Conservation (phyloP, 1,140 invertebrate species). For the Wiebesia pumilae region DNA sequence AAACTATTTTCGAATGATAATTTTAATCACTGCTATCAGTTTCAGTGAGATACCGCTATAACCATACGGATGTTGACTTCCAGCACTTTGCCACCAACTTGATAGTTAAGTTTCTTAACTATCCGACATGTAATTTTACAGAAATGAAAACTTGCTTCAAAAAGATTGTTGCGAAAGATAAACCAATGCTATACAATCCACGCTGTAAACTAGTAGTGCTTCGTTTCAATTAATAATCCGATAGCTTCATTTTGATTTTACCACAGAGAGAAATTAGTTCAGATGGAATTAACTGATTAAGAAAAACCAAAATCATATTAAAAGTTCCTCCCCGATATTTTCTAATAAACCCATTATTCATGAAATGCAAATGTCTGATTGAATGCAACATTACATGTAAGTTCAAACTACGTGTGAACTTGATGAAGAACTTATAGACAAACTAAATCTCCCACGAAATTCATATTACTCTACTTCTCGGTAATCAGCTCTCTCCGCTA, state of each 20-base stretch:
- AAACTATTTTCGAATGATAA: too few species aligned
- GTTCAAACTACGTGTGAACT: constrained; percentile 7
- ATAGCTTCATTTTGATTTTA: neutral
- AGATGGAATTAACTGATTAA: neutral
- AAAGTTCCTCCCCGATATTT: neutral
- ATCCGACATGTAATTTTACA: too few species aligned
- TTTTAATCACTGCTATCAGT: too few species aligned
- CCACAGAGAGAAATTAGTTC: neutral
- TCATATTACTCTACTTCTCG: neutral
- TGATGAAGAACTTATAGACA: constrained; percentile 29
- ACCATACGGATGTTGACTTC: too few species aligned
- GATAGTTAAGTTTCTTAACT: too few species aligned
- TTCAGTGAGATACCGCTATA: too few species aligned
- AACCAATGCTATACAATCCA: too few species aligned
- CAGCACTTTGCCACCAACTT: too few species aligned
- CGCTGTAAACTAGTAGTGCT: too few species aligned
- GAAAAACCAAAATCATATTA: neutral
- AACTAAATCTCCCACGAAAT: neutral
- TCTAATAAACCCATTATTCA: neutral
- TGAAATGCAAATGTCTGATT: neutral
- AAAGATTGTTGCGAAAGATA: too few species aligned
- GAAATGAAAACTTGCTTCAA: too few species aligned
- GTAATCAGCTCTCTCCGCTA: constrained; percentile 34
- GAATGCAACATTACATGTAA: constrained; percentile 7
- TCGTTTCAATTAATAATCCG: neutral